Percentiles rank a stretch among this genome's conserved stretches.
phyloP scores from a whole-genome alignment of 1,140 invertebrate genomes.

The Drosophila fuyamai region DNA sequence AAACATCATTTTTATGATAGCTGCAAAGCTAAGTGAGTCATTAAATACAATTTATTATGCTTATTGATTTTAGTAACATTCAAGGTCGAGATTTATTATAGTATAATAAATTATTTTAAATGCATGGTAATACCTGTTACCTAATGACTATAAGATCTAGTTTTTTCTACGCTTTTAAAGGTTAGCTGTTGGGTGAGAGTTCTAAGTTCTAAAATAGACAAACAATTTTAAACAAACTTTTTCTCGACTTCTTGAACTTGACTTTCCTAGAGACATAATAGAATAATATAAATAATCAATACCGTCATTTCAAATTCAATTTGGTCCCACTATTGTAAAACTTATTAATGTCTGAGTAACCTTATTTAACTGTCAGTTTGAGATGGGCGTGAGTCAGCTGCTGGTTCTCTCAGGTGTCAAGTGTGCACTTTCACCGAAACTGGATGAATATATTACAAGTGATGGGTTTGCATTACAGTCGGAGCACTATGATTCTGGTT shows the following conservation, averaged over 20 bases:
- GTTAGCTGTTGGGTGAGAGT: no score
- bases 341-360: not conserved
- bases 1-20: conserved; percentile 13
- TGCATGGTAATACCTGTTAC: no score
- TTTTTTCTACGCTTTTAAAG: no score
- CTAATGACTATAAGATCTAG: no score
- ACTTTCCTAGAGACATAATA: not conserved
- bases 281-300: conserved; percentile 3
- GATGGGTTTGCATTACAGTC: conserved; percentile 9
- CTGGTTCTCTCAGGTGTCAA: conserved; percentile 54
- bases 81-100: no score
- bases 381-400: conserved; percentile 43
- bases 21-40: not conserved
- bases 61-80: no score
- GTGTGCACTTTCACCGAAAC: conserved; percentile 63
- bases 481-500: conserved; percentile 3
- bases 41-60: not conserved
- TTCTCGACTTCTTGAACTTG: not conserved
- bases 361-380: conserved; percentile 2
- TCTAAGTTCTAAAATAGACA: not conserved
- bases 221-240: not conserved
- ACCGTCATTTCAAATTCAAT: not conserved
- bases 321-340: not conserved
- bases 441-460: conserved; percentile 66
- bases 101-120: no score